A percentile compares a stretch with the other conserved stretches of the same genome.
These are phyloP conservation scores for Unio delphinus DNA, from an alignment of 2,888 invertebrate genomes.

Conservation along the genomic window DNA sequence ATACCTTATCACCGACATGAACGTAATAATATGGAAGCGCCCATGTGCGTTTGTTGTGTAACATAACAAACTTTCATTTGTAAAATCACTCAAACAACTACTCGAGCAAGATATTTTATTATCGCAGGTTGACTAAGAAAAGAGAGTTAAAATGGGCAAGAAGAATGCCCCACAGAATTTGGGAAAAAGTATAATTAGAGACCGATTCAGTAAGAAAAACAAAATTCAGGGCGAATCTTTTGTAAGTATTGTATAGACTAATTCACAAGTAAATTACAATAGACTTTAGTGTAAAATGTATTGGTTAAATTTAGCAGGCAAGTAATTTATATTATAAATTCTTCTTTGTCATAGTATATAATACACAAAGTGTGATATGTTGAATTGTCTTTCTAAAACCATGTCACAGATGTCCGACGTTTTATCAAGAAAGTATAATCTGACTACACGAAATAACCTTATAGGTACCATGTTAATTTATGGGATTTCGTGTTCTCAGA, in stretches of 20 bases:
- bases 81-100: too few relatives aligned
- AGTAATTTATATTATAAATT: too few relatives aligned
- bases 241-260: slow-evolving; percentile 23
- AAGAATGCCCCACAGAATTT: slow-evolving; percentile 47
- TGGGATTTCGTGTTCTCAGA: too few relatives aligned
- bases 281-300: too few relatives aligned
- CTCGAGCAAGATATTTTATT: background rate
- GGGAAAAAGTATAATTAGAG: slow-evolving; percentile 59
- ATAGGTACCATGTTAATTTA: too few relatives aligned
- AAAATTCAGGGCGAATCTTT: slow-evolving; percentile 33
- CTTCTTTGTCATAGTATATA: too few relatives aligned
- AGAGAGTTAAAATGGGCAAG: slow-evolving; percentile 44
- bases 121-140: background rate
- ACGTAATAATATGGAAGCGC: slow-evolving; percentile 1
- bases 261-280: background rate
- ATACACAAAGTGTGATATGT: too few relatives aligned
- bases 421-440: too few relatives aligned
- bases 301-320: too few relatives aligned
- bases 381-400: too few relatives aligned
- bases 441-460: too few relatives aligned
- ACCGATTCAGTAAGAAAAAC: slow-evolving; percentile 54
- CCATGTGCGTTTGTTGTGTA: background rate
- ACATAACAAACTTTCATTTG: background rate
- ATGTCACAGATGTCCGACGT: too few relatives aligned
- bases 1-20: background rate